A percentile compares a stretch with the other conserved stretches of the same genome.
phyloP scores from a whole-genome alignment of 2,797 vertebrate species.

The Phoebastria nigripes region DNA sequence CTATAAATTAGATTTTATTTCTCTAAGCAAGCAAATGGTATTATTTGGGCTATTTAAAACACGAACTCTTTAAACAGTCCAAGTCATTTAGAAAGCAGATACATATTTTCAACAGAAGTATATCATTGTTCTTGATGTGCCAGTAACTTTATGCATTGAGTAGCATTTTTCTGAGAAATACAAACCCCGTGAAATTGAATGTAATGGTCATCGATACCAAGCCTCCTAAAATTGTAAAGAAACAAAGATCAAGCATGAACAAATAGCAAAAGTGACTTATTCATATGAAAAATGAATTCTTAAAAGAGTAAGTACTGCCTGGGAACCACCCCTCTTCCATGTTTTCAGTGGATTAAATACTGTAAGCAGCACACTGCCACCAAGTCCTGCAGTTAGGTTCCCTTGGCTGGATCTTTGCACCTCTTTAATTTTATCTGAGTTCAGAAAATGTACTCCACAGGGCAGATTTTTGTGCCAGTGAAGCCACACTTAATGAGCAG shows the following conservation, averaged over 20 bases:
- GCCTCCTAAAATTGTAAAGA: background rate
- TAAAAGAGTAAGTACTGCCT: background rate
- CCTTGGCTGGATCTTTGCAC: background rate
- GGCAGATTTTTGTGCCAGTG: background rate
- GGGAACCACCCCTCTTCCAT: background rate
- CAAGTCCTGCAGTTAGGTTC: background rate
- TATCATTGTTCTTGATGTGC: background rate
- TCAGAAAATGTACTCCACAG: background rate
- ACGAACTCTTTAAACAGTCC: background rate
- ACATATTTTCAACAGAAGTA: background rate
- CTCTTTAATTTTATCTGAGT: background rate
- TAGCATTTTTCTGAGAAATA: background rate
- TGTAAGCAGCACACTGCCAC: background rate
- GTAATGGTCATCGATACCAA: background rate
- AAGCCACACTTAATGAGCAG: background rate
- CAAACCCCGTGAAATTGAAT: background rate
- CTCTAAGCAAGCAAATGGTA: background rate
- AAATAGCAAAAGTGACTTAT: background rate
- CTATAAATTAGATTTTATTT: conserved; percentile 55
- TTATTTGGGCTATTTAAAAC: conserved; percentile 31
- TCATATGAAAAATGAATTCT: background rate
- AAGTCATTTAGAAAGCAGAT: background rate
- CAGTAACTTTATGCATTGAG: background rate
- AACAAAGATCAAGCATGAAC: background rate
- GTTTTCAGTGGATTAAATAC: background rate